Base-by-base conservation (phyloP, 2,113 vertebrate genomes). In the Neogobius melanostomus region DNA sequence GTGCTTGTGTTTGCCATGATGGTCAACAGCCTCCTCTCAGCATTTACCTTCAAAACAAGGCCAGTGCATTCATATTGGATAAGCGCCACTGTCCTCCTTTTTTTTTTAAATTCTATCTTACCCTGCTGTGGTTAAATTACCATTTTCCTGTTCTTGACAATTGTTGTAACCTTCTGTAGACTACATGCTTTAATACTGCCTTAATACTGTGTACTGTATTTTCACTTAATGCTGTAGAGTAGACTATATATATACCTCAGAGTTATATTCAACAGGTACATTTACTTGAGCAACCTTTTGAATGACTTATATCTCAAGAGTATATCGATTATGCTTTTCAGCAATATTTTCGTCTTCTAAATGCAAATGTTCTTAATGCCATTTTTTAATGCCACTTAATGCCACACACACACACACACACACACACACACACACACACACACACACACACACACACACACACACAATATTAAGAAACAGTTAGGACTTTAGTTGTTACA, bases 401-500 rank as follows among this genome's bases (percentile, higher is more conserved):
- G n/a, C n/a, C n/a, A n/a, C n/a, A n/a, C n/a, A n/a, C n/a, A n/a
- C n/a, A n/a, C n/a, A n/a, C n/a, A n/a, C n/a, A n/a, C n/a, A 21
- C 1, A 21, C 21, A 21, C 21, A 21, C 21, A 2, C 21, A 21
- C 21, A 2, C 21, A 21, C 21, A 21, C 21, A 21, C 21, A 21
- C 21, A 21, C 21, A 21, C 21, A 21, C 21, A 21, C 21, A 21
- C 21, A 2, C 21, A 21, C 21, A 21, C 21, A 21, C 21, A 2
- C 21, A 21, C 21, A 21, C 53, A 64, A 85, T 76, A 88, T 89
- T 91, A 87, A 84, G 92, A 94, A 94, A 85, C 88, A 92, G 87
- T 91, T 92, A 75, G 81, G 84, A 88, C 78, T 61, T 94, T 87
- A 66, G 51, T 90, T 92, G 93, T 94, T 95, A 93, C 92, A 92